Conservation (phyloP, 1,140 invertebrate species). For the Pachyrhynchus sulphureomaculatus region DNA sequence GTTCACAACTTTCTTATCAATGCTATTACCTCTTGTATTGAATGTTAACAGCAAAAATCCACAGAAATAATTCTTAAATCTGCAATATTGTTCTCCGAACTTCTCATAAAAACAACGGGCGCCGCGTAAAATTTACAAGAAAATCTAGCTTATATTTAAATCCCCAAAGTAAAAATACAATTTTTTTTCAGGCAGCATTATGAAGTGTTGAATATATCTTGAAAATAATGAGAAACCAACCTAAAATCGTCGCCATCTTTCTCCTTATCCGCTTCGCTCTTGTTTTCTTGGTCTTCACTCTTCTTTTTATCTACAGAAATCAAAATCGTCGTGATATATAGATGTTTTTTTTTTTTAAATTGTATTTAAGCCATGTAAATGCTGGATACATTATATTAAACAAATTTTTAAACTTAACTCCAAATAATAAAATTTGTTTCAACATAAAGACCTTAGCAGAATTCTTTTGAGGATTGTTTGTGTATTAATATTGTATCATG, state of each 20-base stretch:
- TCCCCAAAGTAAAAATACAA: background rate
- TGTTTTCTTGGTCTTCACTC: slow-evolving; percentile 23
- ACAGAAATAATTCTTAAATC: no score
- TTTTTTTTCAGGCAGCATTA: slow-evolving; percentile 17
- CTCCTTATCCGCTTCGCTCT: slow-evolving; percentile 21
- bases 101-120: no score
- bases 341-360: background rate
- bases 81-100: no score
- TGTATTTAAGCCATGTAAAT: background rate
- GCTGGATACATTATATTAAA: slow-evolving; percentile 9
- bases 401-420: no score
- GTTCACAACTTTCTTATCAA: no score
- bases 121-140: no score
- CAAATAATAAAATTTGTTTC: no score
- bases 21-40: no score
- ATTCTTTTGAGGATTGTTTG: no score
- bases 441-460: no score
- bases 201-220: slow-evolving; percentile 8
- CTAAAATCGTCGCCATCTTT: slow-evolving; percentile 30
- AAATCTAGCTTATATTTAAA: slow-evolving; percentile 19
- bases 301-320: slow-evolving; percentile 44
- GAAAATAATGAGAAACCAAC: slow-evolving; percentile 35
- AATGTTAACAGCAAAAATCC: no score
- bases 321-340: slow-evolving; percentile 42
- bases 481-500: no score